Conservation (phyloP, 1,140 invertebrate genomes). For the Asbolus verrucosus region DNA sequence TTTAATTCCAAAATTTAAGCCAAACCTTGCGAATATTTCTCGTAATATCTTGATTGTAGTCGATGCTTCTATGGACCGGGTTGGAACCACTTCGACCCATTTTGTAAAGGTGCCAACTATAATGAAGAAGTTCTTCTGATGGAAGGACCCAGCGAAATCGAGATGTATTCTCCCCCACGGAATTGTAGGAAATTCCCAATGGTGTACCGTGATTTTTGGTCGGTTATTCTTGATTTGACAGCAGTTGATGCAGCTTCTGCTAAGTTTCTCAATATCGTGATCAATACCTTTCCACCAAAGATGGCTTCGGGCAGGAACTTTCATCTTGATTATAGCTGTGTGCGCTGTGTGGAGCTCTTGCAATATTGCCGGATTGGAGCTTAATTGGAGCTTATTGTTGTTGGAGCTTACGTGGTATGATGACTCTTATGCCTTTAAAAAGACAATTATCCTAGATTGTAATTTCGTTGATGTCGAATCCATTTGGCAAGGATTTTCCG, state of each 20-base stretch:
- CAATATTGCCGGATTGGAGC: not conserved
- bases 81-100: slow-evolving; percentile 59
- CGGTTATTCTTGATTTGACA: not conserved
- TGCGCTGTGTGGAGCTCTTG: slow-evolving; percentile 9
- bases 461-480: too few relatives aligned
- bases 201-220: not conserved
- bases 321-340: slow-evolving; percentile 48
- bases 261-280: not conserved
- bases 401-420: too few relatives aligned
- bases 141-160: not conserved
- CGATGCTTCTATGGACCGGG: slow-evolving; percentile 1
- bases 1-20: slow-evolving; percentile 49
- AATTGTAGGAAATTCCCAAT: not conserved
- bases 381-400: too few relatives aligned
- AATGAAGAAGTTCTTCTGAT: slow-evolving; percentile 54
- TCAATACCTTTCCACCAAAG: slow-evolving; percentile 39
- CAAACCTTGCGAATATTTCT: slow-evolving; percentile 9
- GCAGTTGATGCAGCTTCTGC: not conserved
- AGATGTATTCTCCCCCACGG: not conserved
- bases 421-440: not conserved
- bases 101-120: slow-evolving; percentile 62
- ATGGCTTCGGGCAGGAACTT: slow-evolving; percentile 26
- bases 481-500: too few relatives aligned
- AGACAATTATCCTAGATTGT: too few relatives aligned
- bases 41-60: slow-evolving; percentile 34